These are phyloP conservation scores for Passer domesticus DNA, from an alignment of 2,113 vertebrate species.

Conservation along the genomic window DNA sequence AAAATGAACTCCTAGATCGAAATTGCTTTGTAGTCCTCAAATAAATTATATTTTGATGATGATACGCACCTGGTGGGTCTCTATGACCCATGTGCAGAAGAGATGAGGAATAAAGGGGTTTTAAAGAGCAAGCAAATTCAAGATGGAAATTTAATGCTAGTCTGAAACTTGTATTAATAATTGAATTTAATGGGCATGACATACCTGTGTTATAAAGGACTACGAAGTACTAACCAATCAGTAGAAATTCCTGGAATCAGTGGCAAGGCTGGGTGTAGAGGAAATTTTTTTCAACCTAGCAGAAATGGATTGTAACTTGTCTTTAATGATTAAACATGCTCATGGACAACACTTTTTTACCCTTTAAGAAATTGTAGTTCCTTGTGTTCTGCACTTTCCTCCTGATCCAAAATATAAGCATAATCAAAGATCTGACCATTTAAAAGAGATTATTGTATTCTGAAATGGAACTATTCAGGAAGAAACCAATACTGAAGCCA, in stretches of 20 bases:
- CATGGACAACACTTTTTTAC: rapidly evolving
- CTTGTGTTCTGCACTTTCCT: background rate
- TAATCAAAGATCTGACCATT: background rate
- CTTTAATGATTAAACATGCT: background rate
- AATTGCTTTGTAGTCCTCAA: background rate
- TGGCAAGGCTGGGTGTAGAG: background rate
- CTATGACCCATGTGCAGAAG: background rate
- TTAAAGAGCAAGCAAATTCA: background rate
- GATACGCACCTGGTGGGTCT: background rate
- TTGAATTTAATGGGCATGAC: background rate
- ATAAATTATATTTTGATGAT: background rate
- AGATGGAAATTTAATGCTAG: background rate
- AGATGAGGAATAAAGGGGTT: background rate
- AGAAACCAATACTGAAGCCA: background rate
- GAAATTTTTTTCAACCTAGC: background rate
- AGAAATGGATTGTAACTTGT: background rate
- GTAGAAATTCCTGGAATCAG: background rate
- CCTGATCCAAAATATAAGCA: background rate
- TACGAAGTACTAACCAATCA: background rate
- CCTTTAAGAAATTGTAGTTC: background rate
- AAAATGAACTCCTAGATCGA: background rate
- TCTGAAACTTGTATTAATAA: background rate
- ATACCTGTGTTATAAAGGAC: background rate
- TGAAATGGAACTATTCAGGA: background rate
- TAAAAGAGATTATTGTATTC: background rate